A percentile compares a stretch with the other conserved stretches of the same genome.
Conservation (phyloP, 2,888 invertebrate species). For the Chelonus formosanus region DNA sequence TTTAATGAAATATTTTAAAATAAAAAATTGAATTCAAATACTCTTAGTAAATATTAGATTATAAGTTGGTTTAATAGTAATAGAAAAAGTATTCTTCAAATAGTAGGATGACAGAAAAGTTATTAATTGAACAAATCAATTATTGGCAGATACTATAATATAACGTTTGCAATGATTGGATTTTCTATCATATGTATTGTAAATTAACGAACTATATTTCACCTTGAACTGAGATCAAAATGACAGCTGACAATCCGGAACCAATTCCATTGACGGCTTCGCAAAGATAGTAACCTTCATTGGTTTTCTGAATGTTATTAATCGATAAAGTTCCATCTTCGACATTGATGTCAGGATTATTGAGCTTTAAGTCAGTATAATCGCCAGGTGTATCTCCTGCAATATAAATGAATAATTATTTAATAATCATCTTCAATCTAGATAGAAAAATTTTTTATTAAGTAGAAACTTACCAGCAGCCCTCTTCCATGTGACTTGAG, state of each 20-base stretch:
- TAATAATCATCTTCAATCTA: background rate
- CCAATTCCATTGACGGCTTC: conserved; percentile 97
- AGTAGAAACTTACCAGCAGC: conserved; percentile 78
- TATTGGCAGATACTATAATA: background rate
- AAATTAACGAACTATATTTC: conserved; percentile 39
- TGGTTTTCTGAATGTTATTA: conserved; percentile 89
- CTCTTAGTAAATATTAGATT: too few relatives aligned
- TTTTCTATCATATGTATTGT: too few relatives aligned
- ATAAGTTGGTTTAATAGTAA: too few relatives aligned
- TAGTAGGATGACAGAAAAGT: background rate
- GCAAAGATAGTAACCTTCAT: conserved; percentile 94
- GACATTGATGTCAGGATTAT: conserved; percentile 89
- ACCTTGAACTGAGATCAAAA: conserved; percentile 94
- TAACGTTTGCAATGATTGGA: too few relatives aligned
- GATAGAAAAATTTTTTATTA: conserved; percentile 18
- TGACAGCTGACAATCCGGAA: conserved; percentile 92
- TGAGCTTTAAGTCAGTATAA: conserved; percentile 91
- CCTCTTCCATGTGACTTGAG: conserved; percentile 94
- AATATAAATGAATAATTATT: conserved; percentile 43
- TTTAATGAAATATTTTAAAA: too few relatives aligned
- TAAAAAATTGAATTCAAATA: too few relatives aligned
- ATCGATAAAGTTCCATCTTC: conserved; percentile 93
- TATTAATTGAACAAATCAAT: conserved; percentile 15
- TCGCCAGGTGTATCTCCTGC: conserved; percentile 89
- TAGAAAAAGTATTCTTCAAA: background rate